Base-by-base conservation (phyloP, 2,113 vertebrate species). In the Ceyx melanurus region DNA sequence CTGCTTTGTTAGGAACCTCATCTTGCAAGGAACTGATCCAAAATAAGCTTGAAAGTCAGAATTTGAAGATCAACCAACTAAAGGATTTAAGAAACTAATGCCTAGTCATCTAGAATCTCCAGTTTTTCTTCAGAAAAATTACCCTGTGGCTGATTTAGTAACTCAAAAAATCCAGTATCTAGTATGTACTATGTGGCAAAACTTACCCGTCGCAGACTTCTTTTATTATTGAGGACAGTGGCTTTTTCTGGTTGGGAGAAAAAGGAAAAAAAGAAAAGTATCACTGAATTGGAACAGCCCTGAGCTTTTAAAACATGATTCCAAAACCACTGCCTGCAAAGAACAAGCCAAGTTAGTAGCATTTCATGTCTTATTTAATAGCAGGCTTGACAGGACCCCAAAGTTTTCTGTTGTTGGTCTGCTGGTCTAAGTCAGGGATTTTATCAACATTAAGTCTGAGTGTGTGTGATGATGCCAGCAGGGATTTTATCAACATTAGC, bases 131-230 rank as follows among this genome's bases (percentile, higher is more conserved):
- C 16, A 28, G 23, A 57, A 3, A 23, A 60, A 2, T 6, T 4
- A 62, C 33, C n/a, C 60, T 11, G n/a, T 73, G 25, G 15, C 20
- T 80, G 42, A 42, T 75, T 92, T 76, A 94, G 57, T 46, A 94
- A 48, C 26, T 78, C 22, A 50, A 53, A 54, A 85, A 91, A 7
- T 23, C 83, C 9, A 60, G 13, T 42, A 88, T 35, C 18, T 68
- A 48, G 3, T 42, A 78, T 2, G 7, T 23, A 40, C 11, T 56
- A 11, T 22, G 66, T 31, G 94, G 33, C 21, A 77, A 58, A 77
- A 97, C 99, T 99, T 97, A 99, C 99, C 99, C 99, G 66, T 99
- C 99, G 28, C 99, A 99, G 91, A 99, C 98, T 99, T 99, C 99
- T 96, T 99, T 99, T 97, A 99, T 99, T 97, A 99, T 99, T 70